phyloP scores from a whole-genome alignment of 1,140 invertebrate species.

The Orchestia grillus region DNA sequence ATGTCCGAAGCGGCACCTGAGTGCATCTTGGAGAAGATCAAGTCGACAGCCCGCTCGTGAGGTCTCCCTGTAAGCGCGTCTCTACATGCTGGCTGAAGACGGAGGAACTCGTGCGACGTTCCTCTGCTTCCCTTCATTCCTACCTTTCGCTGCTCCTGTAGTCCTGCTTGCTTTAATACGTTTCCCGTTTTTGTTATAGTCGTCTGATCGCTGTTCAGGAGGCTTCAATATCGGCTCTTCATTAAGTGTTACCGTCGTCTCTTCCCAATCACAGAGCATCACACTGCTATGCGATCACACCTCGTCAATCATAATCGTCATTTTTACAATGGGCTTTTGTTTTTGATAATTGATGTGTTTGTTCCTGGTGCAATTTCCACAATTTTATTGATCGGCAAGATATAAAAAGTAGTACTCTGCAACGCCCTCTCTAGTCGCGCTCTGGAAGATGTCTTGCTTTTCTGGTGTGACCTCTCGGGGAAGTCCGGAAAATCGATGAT shows the following conservation, averaged over 20 bases:
- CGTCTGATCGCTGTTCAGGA: neutral
- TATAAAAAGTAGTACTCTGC: neutral
- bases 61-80: neutral
- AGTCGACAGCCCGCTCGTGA: slow-evolving; percentile 93
- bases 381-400: neutral
- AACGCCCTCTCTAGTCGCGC: neutral
- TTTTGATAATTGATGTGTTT: slow-evolving; percentile 10
- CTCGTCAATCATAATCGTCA: neutral
- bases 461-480: neutral
- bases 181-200: slow-evolving; percentile 46
- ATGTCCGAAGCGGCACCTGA: slow-evolving; percentile 91
- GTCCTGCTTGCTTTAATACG: slow-evolving; percentile 43
- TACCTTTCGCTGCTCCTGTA: slow-evolving; percentile 55
- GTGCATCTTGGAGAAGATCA: slow-evolving; percentile 91
- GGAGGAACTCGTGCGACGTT: slow-evolving; percentile 34
- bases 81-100: slow-evolving; percentile 48
- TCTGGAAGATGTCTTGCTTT: neutral
- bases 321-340: neutral
- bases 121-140: slow-evolving; percentile 47
- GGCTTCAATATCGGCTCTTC: neutral
- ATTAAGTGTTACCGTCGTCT: neutral
- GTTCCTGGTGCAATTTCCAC: neutral
- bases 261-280: neutral
- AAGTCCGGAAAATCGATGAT: neutral
- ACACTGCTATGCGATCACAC: neutral